A percentile compares a stretch with the other conserved stretches of the same genome.
Conservation (phyloP, 2,113 vertebrate genomes). For the Microcebus jonahi region DNA sequence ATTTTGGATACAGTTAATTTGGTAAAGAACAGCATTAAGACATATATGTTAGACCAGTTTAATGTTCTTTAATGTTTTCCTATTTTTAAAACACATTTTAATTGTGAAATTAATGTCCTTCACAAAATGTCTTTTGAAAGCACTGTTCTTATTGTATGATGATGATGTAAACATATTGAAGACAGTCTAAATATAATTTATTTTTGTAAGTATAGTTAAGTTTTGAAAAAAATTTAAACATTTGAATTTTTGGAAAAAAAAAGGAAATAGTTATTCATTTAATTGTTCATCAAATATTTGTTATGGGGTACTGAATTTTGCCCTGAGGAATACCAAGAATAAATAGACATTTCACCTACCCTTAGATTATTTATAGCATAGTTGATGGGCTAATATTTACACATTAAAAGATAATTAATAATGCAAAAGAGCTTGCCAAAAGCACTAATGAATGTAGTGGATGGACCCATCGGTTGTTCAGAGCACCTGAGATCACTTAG, state of each 20-base stretch:
- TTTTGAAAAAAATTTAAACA: constrained; percentile 74
- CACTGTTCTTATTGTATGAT: constrained; percentile 73
- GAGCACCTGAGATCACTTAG: background rate
- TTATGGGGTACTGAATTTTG: background rate
- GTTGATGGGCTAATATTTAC: background rate
- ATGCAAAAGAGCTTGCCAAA: background rate
- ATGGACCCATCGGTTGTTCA: background rate
- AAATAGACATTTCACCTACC: background rate
- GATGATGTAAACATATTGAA: constrained; percentile 76
- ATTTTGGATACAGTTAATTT: constrained; percentile 64
- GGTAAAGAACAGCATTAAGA: constrained; percentile 64
- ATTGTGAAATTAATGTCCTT: constrained; percentile 70
- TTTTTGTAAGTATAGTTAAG: constrained; percentile 75
- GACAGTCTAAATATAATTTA: constrained; percentile 77
- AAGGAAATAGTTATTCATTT: background rate
- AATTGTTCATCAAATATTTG: constrained; percentile 21
- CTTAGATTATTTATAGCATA: background rate
- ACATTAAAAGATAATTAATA: background rate
- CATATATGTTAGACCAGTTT: constrained; percentile 60
- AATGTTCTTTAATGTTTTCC: constrained; percentile 66
- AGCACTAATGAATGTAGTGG: background rate
- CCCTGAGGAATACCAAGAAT: background rate
- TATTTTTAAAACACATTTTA: constrained; percentile 68
- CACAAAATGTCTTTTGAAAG: constrained; percentile 68
- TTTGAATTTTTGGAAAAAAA: constrained; percentile 63